Base-by-base conservation (phyloP, 2,888 invertebrate species). In the Geotrupes spiniger region DNA sequence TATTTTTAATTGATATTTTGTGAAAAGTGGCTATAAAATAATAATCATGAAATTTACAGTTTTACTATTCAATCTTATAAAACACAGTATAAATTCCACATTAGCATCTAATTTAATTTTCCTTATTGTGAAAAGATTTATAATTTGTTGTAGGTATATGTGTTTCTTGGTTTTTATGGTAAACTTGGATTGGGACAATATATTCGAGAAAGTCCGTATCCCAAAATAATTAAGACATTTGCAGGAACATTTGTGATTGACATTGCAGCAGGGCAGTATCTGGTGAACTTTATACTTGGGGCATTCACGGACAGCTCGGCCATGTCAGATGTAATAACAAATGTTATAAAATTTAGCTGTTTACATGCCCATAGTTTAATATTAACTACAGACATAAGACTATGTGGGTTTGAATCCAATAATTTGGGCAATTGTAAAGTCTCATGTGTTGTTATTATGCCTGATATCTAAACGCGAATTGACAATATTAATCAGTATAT, bases 301-400 rank as follows among this genome's bases (percentile, higher is more conserved):
- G 92, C 15, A 87, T 95, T 29, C 92, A 94, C 68, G 96, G 96
- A 0, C 96, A 96, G 70, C 74, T 96, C 8, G 95, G 95, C 14
- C 88, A 91, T 63, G 89, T 89, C 2, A 79, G 77, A 60, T 86
- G 89, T 11, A 87, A 90, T 61, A 87, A 91, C 65, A 76, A 76
- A 51, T 74, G 73, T 55, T 70, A 72, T 45, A 73, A 50, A 78
- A 80, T 71, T 71, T 77, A 26, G 78, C 64, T 68, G 88, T 78
- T 67, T 92, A 80, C 87, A 77, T 76, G 89, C 79, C 1, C 92
- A 92, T 70, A 84, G 85, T 6, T 73, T 87, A 37, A 78, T 82
- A 11, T 73, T 90, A 14, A 83, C 82, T 45, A 74, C 73, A 25
- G 81, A 82, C 65, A 90, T 91, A 12, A 78, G 82, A 54, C 81